Percentiles rank a stretch among this genome's conserved stretches.
These are phyloP conservation scores for Microvelia longipes DNA, from an alignment of 1,140 invertebrate genomes.

Conservation along the genomic window DNA sequence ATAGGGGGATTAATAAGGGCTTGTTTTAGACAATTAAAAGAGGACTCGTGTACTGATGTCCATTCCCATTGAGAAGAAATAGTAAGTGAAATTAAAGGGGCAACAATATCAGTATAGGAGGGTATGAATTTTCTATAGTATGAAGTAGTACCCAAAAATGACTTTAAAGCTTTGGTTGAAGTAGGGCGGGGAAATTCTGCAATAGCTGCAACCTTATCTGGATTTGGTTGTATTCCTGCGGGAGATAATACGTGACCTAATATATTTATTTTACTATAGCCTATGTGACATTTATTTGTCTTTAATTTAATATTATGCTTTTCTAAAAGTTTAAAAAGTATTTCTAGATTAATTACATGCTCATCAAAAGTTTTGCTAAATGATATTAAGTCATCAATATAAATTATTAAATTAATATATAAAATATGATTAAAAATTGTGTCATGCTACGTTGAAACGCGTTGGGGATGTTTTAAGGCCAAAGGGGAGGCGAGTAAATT, in stretches of 20 bases:
- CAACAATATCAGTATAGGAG: not conserved
- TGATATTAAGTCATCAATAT: not conserved
- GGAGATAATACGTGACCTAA: not conserved
- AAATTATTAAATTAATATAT: not conserved
- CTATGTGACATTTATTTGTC: not conserved
- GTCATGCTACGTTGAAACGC: not conserved
- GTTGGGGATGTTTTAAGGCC: not conserved
- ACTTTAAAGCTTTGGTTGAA: not conserved
- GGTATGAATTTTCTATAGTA: not conserved
- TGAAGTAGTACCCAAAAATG: not conserved
- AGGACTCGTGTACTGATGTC: not conserved
- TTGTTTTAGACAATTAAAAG: not conserved
- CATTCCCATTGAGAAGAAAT: not conserved
- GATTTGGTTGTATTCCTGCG: not conserved
- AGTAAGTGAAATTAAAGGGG: not conserved
- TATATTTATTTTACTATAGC: not conserved
- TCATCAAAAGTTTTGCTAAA: not conserved
- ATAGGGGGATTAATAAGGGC: not conserved
- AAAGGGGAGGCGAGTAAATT: not conserved
- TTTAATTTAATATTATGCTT: not conserved
- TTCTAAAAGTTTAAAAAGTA: not conserved
- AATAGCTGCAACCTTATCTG: not conserved
- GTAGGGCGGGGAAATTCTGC: not conserved
- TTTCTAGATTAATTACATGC: not conserved
- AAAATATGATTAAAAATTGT: not conserved